Conservation (phyloP, 2,888 invertebrate genomes). For the Melikaiella ostensackeni region DNA sequence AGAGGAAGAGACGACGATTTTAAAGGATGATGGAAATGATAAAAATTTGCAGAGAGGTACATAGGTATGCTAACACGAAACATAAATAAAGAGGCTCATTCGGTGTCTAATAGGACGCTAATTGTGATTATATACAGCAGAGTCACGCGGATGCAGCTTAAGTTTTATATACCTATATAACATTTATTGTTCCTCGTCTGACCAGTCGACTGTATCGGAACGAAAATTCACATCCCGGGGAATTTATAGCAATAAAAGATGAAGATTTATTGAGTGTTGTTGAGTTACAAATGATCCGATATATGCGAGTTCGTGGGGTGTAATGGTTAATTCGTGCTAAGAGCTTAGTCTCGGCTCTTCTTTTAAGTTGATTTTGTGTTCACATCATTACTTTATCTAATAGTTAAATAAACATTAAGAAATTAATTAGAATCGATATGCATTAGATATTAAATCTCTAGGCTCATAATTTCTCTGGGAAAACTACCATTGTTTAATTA, state of each 20-base stretch:
- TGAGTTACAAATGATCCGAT: conserved; percentile 63
- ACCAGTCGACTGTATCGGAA: conserved; percentile 52
- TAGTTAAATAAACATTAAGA: not conserved
- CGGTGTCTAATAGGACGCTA: conserved; percentile 62
- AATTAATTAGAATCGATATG: not conserved
- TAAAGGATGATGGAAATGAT: conserved; percentile 57
- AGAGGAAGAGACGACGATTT: not conserved
- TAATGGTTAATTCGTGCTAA: conserved; percentile 62
- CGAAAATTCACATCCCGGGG: conserved; percentile 59
- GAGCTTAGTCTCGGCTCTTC: conserved; percentile 23
- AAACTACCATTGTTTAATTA: not conserved
- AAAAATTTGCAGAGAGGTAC: conserved; percentile 60
- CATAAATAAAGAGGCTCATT: conserved; percentile 62
- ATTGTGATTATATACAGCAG: conserved; percentile 66
- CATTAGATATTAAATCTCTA: not conserved
- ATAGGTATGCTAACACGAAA: conserved; percentile 54
- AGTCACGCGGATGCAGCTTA: conserved; percentile 56
- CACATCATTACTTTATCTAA: conserved; percentile 9
- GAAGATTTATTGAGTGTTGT: conserved; percentile 63
- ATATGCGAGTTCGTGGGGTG: conserved; percentile 48
- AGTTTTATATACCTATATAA: conserved; percentile 64
- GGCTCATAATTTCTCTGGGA: not conserved
- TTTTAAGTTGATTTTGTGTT: conserved; percentile 36
- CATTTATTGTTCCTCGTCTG: conserved; percentile 60
- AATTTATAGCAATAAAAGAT: conserved; percentile 67